Percentiles rank a stretch among this genome's conserved stretches.
Evolutionary conservation across 2,888 invertebrate genomes (phyloP).

Genomic region (Polydrusus cervinus): DNA sequence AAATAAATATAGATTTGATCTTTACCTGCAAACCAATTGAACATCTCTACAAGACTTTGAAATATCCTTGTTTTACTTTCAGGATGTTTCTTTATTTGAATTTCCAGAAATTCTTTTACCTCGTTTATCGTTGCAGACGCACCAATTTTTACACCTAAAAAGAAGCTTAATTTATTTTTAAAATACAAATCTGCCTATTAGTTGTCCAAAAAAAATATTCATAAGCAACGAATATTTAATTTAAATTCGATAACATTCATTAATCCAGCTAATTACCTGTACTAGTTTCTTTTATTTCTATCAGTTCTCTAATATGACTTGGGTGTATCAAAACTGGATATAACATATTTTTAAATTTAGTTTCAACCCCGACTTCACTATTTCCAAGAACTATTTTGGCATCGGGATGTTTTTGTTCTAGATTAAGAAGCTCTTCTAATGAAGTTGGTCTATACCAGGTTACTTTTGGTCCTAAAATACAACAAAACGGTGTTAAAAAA

Average conservation of each 20-base stretch:
- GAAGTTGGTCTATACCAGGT: constrained; percentile 76
- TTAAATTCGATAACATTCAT: too few species aligned
- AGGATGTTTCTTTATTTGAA: constrained; percentile 73
- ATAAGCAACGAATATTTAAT: too few species aligned
- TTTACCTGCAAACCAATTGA: constrained; percentile 90
- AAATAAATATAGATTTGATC: too few species aligned
- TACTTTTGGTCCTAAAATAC: constrained; percentile 16
- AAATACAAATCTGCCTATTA: too few species aligned
- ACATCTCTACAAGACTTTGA: constrained; percentile 84
- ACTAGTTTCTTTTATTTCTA: constrained; percentile 72
- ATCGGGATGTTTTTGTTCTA: constrained; percentile 79
- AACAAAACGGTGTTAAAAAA: not conserved
- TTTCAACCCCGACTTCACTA: constrained; percentile 86
- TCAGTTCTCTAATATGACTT: constrained; percentile 80
- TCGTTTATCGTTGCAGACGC: constrained; percentile 85
- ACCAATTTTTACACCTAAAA: constrained; percentile 71
- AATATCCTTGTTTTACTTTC: constrained; percentile 78
- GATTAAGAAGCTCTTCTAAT: constrained; percentile 78
- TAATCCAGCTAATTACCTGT: constrained; percentile 12
- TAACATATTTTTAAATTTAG: constrained; percentile 87
- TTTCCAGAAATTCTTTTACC: constrained; percentile 79
- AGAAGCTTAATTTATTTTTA: not conserved
- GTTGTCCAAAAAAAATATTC: too few species aligned
- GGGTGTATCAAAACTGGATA: constrained; percentile 89
- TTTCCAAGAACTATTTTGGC: constrained; percentile 92